Base-by-base conservation (phyloP, 53 echinoderm and acorn worm species). In the Crossaster papposus region DNA sequence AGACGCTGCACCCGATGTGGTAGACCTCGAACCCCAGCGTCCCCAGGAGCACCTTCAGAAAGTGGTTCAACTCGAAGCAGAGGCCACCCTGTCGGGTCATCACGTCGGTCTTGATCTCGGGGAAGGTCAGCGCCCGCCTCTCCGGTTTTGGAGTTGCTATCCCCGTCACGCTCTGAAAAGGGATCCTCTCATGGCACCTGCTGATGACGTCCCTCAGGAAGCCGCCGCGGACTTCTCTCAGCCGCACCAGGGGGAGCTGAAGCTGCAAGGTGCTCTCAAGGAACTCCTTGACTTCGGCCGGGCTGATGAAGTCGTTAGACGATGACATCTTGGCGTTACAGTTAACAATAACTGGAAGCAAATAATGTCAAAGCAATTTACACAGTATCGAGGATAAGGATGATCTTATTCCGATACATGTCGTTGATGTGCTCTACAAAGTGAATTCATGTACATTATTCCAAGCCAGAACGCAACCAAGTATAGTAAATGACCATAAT, bases 1-100 rank as follows among this genome's bases (percentile, higher is more conserved):
- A 26, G 2, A 53, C 17, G 24, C 28, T 30, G 74, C 0, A 12
- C 4, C 33, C 58, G 2, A 50, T 29, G 28, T 64, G 33, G 37
- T 88, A 79, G 15, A 53, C 89, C 18, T 88, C 78, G 36, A 73
- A 88, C 0, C 89, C 89, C 9, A 89, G 80, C 18, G 8, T 9
- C 51, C 65, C 89, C 50, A 89, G 31, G 5, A 80, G 70, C 26
- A 33, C 51, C 31, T 89, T 89, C 65, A 89, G 65, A 51, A 89
- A 89, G 35, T 51, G 31, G 35, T 89, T 89, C 22, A 65, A 20
- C 30, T 89, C 63, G 50, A 26, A 89, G 65, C 89, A 89, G 2
- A 89, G 64, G 9, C 89, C 89, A 6, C 89, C 89, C 14, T 20
- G 63, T 9, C 29, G 62, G 14, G 79, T 62, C 28, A 78, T 73